Conservation (phyloP, 2,888 invertebrate genomes). For the Panzeria rudis region DNA sequence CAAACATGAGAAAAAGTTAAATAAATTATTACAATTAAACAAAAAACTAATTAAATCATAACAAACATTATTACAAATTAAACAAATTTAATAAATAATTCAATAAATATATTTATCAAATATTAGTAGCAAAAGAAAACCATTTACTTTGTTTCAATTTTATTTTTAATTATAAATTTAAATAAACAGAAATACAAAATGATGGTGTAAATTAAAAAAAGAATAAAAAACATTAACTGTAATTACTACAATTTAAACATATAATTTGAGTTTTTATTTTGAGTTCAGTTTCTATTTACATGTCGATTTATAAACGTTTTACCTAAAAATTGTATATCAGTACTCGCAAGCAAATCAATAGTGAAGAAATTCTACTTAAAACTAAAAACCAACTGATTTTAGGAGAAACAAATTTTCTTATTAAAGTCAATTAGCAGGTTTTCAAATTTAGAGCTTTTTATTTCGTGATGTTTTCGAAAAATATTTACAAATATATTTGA, state of each 20-base stretch:
- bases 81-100: conserved; percentile 36
- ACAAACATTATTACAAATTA: conserved; percentile 30
- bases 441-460: not conserved
- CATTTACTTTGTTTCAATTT: conserved; percentile 33
- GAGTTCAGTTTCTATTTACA: conserved; percentile 46
- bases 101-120: conserved; percentile 41
- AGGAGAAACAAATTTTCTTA: conserved; percentile 17
- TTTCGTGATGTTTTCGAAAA: too few species aligned
- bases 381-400: not conserved
- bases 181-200: conserved; percentile 54
- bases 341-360: conserved; percentile 20
- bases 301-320: conserved; percentile 62
- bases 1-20: conserved; percentile 32
- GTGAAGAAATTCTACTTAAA: conserved; percentile 43
- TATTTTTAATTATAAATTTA: conserved; percentile 20
- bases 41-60: conserved; percentile 31
- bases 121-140: conserved; percentile 40
- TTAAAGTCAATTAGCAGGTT: not conserved
- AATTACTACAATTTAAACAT: conserved; percentile 26
- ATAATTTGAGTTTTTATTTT: conserved; percentile 5
- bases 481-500: too few species aligned
- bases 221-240: conserved; percentile 44
- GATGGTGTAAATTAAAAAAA: conserved; percentile 74
- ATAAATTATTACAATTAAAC: conserved; percentile 11
- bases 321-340: conserved; percentile 33